Evolutionary conservation across 2,888 invertebrate species (phyloP), one percentile per base, ranked within the genome.

Genomic region (Phortica okadai): DNA sequence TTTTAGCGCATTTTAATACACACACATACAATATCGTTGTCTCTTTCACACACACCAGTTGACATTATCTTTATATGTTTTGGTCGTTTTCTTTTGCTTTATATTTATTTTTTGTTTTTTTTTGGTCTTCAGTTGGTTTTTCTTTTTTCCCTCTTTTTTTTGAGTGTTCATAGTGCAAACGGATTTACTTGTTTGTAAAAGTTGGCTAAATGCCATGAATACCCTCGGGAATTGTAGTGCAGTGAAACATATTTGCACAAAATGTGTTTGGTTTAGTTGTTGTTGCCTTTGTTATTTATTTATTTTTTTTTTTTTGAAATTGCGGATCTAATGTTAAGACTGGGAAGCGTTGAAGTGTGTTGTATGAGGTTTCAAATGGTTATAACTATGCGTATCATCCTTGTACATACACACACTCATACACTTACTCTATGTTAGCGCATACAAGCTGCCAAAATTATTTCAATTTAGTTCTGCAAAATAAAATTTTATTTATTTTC

Each of bases 381-480:
- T 62, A 62, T 62, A 62, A 62, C 70, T 72, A 66, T 50, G 70
- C 70, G 70, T 41, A 69, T 50, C 50, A 69, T 42, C 66, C 66
- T 41, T 14, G n/a, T 50, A 50, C 42, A 66, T 8, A 42, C 33
- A 66, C 66, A 50, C 25, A 50, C 25, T 5, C 16, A 50, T 5
- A 72, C 54, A 72, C 70, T 6, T 1, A 56, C 70, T 7, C 45
- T 45, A 69, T 41, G 16, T n/a, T 62, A 56, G 73, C 21, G 1
- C 14, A 66, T 66, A 56, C 81, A 75, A 81, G 84, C 83, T 88
- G 85, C 86, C 88, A 85, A 85, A 85, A 88, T 88, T 84, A 85
- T 85, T 88, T 88, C 87, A 88, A 88, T 85, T 85, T 85, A 85
- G 85, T 85, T 88, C 86, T 88, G 86, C 85, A 87, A 84, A 85